A percentile compares a stretch with the other conserved stretches of the same genome.
phyloP scores from a whole-genome alignment of 2,888 invertebrate species.

The Hermaeophaga mercurialis region DNA sequence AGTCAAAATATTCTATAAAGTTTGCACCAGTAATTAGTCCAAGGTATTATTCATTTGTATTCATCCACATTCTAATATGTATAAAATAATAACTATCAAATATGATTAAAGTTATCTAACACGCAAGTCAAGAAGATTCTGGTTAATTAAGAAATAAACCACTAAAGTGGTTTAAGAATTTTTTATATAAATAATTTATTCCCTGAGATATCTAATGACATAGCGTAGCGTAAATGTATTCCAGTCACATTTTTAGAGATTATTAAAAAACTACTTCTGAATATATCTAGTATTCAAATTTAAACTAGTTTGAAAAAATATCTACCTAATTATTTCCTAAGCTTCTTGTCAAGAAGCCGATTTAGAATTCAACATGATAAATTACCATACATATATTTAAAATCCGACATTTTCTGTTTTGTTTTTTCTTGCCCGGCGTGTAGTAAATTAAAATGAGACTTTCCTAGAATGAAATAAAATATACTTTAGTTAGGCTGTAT shows the following conservation, averaged over 20 bases:
- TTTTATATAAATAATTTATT: conserved; percentile 17
- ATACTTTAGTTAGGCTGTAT: not conserved
- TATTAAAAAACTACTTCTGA: conserved; percentile 22
- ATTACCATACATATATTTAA: conserved; percentile 26
- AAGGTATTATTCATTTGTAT: too few species aligned
- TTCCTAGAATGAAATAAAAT: not conserved
- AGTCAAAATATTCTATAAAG: too few species aligned
- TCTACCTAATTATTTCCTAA: conserved; percentile 51
- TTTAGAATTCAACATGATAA: conserved; percentile 25
- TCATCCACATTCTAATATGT: too few species aligned
- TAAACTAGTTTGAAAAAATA: conserved; percentile 42
- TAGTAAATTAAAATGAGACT: conserved; percentile 6
- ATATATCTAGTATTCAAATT: conserved; percentile 44
- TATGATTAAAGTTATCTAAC: conserved; percentile 20
- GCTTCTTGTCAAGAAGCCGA: conserved; percentile 44
- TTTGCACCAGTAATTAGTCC: too few species aligned
- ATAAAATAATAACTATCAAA: too few species aligned
- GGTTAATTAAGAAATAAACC: conserved; percentile 23
- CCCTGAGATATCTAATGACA: conserved; percentile 8
- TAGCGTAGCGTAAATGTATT: conserved; percentile 12
- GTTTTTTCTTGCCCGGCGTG: not conserved
- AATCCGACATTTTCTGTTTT: conserved; percentile 16
- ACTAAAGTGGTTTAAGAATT: conserved; percentile 16
- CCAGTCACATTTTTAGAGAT: too few species aligned
- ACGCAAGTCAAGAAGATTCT: conserved; percentile 10